These are phyloP conservation scores for Varecia variegata DNA, from an alignment of 2,797 vertebrate species.

Conservation along the genomic window DNA sequence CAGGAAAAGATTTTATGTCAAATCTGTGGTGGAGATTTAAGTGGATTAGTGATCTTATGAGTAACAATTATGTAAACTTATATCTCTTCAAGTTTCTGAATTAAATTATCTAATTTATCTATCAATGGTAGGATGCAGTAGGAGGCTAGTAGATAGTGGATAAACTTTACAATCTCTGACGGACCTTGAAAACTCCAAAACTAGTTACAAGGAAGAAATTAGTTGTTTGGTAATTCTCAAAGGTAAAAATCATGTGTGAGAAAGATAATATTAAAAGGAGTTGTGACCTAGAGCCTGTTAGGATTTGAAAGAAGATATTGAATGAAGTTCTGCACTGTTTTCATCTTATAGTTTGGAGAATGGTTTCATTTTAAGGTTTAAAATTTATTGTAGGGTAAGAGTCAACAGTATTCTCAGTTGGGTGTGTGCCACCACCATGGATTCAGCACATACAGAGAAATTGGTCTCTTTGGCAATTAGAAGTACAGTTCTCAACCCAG, in stretches of 20 bases:
- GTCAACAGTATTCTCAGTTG: not conserved
- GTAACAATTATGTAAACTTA: not conserved
- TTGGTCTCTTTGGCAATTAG: not conserved
- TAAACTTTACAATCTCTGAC: not conserved
- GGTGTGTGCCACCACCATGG: not conserved
- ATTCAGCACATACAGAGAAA: not conserved
- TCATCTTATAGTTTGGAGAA: not conserved
- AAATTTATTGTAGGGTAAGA: not conserved
- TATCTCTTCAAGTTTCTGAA: not conserved
- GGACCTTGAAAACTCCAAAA: not conserved
- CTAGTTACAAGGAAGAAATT: not conserved
- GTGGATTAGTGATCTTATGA: not conserved
- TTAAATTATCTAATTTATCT: not conserved
- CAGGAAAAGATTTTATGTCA: not conserved
- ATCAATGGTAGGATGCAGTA: not conserved
- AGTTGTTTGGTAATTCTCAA: not conserved
- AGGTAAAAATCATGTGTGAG: not conserved
- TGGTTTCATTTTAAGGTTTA: not conserved
- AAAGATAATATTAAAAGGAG: not conserved
- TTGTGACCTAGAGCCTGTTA: not conserved
- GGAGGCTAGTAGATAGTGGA: not conserved
- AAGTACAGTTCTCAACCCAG: not conserved
- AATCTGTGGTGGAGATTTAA: not conserved
- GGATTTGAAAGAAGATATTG: not conserved
- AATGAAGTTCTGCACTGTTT: not conserved